A percentile compares a stretch with the other conserved stretches of the same genome.
Conservation (phyloP, 1,140 invertebrate genomes). For the Bombus confusus region DNA sequence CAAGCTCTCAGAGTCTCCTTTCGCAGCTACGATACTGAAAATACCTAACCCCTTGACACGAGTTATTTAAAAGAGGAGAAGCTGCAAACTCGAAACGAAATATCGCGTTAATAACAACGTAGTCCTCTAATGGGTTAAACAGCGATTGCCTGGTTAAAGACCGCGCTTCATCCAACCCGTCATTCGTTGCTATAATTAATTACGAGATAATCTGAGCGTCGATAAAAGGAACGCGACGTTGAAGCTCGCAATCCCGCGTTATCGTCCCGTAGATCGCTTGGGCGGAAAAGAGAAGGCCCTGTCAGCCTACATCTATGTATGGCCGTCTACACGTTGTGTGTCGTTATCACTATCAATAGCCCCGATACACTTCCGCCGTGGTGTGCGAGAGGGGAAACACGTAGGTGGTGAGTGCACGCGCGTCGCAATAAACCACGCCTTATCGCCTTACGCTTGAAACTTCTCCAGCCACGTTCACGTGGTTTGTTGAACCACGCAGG, state of each 20-base stretch:
- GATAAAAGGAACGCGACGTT: slow-evolving; percentile 49
- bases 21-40: too few relatives aligned
- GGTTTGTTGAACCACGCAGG: slow-evolving; percentile 65
- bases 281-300: slow-evolving; percentile 31
- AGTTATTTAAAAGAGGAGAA: too few relatives aligned
- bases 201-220: slow-evolving; percentile 31
- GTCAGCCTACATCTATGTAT: not conserved
- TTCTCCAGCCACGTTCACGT: slow-evolving; percentile 55
- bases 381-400: not conserved
- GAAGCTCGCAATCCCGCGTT: slow-evolving; percentile 9
- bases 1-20: too few relatives aligned
- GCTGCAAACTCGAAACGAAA: not conserved
- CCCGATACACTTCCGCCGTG: slow-evolving; percentile 24
- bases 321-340: slow-evolving; percentile 1
- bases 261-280: slow-evolving; percentile 31
- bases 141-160: not conserved
- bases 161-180: not conserved
- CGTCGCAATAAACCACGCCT: slow-evolving; percentile 59
- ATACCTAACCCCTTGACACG: too few relatives aligned
- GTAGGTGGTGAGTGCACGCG: slow-evolving; percentile 35
- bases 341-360: slow-evolving; percentile 50
- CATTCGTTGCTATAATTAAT: slow-evolving; percentile 36
- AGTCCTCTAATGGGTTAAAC: not conserved
- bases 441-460: slow-evolving; percentile 60
- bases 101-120: not conserved